Evolutionary conservation across 2,888 invertebrate species (phyloP).

Genomic region (Bimastos eiseni): DNA sequence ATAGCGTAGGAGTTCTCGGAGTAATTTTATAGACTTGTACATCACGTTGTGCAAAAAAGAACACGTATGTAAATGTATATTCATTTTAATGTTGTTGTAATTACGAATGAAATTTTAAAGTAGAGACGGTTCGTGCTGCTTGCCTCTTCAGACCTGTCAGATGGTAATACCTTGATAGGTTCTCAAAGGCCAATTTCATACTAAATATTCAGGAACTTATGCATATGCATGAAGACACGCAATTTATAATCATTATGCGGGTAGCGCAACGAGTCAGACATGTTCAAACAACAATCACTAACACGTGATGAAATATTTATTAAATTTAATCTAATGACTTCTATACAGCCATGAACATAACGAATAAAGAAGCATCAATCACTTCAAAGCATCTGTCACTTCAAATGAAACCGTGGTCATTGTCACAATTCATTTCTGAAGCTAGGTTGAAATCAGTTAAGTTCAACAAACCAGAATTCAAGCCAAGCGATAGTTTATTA

Average conservation of each 20-base stretch:
- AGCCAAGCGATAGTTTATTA: too few species aligned
- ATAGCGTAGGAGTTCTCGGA: background rate
- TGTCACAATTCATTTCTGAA: too few species aligned
- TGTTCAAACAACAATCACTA: background rate
- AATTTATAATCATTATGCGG: too few species aligned
- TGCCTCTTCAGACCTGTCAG: background rate
- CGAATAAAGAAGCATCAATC: too few species aligned
- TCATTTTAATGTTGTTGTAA: background rate
- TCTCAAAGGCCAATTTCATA: background rate
- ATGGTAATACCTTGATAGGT: background rate
- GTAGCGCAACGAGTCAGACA: too few species aligned
- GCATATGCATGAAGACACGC: background rate
- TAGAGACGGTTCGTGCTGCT: background rate
- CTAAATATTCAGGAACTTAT: background rate
- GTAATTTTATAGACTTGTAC: too few species aligned
- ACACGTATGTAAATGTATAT: background rate
- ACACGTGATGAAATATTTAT: background rate
- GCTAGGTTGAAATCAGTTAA: too few species aligned
- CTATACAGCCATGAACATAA: too few species aligned
- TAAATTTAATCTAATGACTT: too few species aligned
- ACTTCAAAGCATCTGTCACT: too few species aligned
- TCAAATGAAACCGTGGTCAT: too few species aligned
- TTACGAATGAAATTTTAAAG: background rate
- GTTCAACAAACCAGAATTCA: too few species aligned
- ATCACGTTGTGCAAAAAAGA: background rate